phyloP scores from a whole-genome alignment of 1,140 invertebrate genomes.

The Cyclargus thomasi region DNA sequence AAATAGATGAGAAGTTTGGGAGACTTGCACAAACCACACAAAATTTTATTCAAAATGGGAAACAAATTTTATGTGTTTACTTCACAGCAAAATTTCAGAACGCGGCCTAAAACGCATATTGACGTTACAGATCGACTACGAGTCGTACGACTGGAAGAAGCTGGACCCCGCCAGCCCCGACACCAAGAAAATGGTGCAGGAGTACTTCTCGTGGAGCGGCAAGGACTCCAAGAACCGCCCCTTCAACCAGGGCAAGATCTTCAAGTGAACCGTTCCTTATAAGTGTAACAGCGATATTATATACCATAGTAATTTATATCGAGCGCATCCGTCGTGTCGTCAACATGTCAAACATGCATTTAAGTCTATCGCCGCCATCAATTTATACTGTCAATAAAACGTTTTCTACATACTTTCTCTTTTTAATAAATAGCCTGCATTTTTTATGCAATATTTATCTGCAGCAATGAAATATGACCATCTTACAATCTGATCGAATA shows the following conservation, averaged over 20 bases:
- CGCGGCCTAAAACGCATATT: neutral
- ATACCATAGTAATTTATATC: neutral
- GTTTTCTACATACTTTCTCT: slow-evolving; percentile 19
- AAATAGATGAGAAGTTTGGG: no score
- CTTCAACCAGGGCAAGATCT: slow-evolving; percentile 99
- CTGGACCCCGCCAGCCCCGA: slow-evolving; percentile 87
- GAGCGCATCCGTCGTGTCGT: neutral
- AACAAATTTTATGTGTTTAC: no score
- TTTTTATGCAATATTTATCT: slow-evolving; percentile 11
- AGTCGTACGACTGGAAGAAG: slow-evolving; percentile 97
- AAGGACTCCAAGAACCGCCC: slow-evolving; percentile 90
- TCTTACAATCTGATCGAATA: no score
- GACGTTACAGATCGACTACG: slow-evolving; percentile 87
- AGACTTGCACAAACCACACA: no score
- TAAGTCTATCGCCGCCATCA: slow-evolving; percentile 17
- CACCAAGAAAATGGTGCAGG: slow-evolving; percentile 92
- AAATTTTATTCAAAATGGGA: no score
- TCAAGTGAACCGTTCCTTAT: slow-evolving; percentile 86
- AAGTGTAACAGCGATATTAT: slow-evolving; percentile 12
- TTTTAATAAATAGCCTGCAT: neutral
- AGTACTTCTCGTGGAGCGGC: slow-evolving; percentile 96
- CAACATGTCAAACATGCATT: slow-evolving; percentile 10
- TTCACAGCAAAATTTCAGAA: no score
- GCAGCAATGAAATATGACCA: no score
- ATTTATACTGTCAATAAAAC: slow-evolving; percentile 23